Conservation (phyloP, 2,888 invertebrate species). For the Schizaphis graminum region DNA sequence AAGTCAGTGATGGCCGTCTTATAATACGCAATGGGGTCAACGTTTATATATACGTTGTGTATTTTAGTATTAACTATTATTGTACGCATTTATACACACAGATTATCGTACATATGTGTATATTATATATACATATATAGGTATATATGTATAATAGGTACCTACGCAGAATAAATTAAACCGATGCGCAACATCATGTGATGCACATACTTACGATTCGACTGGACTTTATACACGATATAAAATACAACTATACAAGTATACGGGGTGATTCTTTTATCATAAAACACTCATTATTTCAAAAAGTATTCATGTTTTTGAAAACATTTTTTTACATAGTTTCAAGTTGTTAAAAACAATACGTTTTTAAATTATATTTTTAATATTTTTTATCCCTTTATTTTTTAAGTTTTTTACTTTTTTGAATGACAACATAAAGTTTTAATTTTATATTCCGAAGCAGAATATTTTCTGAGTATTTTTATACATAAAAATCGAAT, state of each 20-base stretch:
- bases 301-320: no score
- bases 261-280: no score
- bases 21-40: slow-evolving; percentile 19
- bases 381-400: no score
- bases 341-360: no score
- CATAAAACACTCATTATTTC: no score
- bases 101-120: background rate
- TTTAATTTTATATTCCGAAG: no score
- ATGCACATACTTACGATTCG: background rate
- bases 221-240: background rate
- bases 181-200: background rate
- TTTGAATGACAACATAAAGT: no score
- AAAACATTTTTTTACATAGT: no score
- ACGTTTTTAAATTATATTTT: no score
- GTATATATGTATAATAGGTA: background rate
- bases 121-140: background rate
- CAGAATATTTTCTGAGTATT: no score
- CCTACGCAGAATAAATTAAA: background rate
- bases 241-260: background rate
- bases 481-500: no score
- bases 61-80: slow-evolving; percentile 13
- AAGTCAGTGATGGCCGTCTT: slow-evolving; percentile 17
- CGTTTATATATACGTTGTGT: background rate
- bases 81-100: background rate
- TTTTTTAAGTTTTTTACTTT: no score